Base-by-base conservation (phyloP, 2,113 vertebrate species). In the Erpornis zantholeuca region DNA sequence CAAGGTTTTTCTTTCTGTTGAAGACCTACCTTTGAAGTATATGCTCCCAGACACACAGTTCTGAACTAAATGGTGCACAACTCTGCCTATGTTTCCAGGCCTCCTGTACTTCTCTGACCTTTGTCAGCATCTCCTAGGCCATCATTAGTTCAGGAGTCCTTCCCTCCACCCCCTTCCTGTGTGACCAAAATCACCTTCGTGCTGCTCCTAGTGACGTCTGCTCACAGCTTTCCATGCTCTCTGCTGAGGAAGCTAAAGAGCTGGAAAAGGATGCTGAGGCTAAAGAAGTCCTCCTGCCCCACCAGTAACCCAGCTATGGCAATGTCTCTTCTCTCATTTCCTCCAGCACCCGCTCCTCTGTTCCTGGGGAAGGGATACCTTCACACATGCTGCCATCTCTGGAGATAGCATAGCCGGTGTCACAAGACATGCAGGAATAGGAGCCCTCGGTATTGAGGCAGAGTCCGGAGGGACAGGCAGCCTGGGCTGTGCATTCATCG, bases 371-470 rank as follows among this genome's bases (percentile, higher is more conserved):
- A 64, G 36, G 7, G 25, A 73, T 98, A 99, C 99, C 99, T 98
- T 99, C 98, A 97, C 99, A 99, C 3, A 78, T 96, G 91, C 97
- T 97, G 84, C 98, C 96, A 42, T 98, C 98, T 53, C 97, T 96
- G 47, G 99, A 99, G 61, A 98, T 89, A 15, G 93, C 71, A 73
- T 98, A 99, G 84, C 99, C 99, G 0, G 96, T 49, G 25, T 98
- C 97, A 80, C 99, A 99, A 86, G 97, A 88, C 42, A 97, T 98
- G 82, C 99, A 99, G 92, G 97, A 97, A 82, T 98, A 99, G 52
- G 98, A 99, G 75, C 99, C 99, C 47, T 98, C 97, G 0, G 97
- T 98, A 96, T 99, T 99, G 92, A 98, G 96, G 94, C 99, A 99
- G 91, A 99, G 98, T 27, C 98, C 98, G 0, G 94, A 95, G 8